Evolutionary conservation across 2,888 invertebrate species (phyloP).

Genomic region (Meiosimyza decipiens): DNA sequence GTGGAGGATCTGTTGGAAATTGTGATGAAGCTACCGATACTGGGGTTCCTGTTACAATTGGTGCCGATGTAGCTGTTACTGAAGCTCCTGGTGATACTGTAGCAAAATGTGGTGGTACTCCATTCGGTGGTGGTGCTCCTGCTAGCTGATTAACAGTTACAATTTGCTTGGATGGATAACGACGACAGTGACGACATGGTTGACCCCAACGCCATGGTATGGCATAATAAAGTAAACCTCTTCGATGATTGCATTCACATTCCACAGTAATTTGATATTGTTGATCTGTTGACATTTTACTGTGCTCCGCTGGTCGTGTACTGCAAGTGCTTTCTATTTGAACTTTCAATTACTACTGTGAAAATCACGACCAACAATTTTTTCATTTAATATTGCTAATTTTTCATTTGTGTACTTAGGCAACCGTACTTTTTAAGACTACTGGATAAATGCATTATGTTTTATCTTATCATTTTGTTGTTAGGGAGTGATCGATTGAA

Average conservation of each 20-base stretch:
- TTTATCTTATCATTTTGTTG: too few species aligned
- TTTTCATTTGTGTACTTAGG: too few species aligned
- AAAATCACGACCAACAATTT: too few species aligned
- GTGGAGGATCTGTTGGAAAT: background rate
- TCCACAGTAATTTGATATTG: conserved; percentile 47
- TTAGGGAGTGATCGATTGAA: too few species aligned
- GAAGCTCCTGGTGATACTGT: background rate
- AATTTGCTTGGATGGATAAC: conserved; percentile 43
- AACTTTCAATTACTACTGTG: conserved; percentile 30
- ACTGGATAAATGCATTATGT: too few species aligned
- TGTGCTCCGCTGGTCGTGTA: background rate
- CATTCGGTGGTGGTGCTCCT: conserved; percentile 27
- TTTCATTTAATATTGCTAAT: too few species aligned
- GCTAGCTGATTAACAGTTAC: conserved; percentile 47
- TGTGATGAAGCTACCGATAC: background rate
- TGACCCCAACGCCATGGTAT: conserved; percentile 47
- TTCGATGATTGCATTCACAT: conserved; percentile 53
- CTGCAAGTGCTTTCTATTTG: background rate
- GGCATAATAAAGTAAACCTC: conserved; percentile 43
- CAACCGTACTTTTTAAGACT: too few species aligned
- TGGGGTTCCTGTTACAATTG: too few species aligned
- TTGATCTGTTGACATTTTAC: background rate
- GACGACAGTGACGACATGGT: conserved; percentile 52
- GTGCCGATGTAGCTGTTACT: background rate
- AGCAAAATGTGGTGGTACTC: conserved; percentile 1